A percentile compares a stretch with the other conserved stretches of the same genome.
These are phyloP conservation scores for Stegophylla sp. DNA, from an alignment of 2,888 invertebrate species.

Conservation along the genomic window DNA sequence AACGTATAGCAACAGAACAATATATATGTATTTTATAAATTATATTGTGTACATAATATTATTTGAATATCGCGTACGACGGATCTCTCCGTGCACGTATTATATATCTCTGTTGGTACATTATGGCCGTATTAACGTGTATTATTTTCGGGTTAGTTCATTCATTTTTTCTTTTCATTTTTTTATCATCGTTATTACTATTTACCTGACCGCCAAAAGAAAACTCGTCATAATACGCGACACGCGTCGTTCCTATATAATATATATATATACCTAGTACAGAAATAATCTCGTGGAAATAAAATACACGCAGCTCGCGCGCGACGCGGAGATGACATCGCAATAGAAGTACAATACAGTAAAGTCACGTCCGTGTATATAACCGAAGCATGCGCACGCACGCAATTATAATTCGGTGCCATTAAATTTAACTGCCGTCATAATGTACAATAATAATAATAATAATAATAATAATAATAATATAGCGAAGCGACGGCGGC, in stretches of 20 bases:
- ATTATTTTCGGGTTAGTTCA: no score
- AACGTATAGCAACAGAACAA: no score
- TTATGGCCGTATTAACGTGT: no score
- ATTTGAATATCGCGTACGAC: no score
- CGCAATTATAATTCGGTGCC: conserved; percentile 16
- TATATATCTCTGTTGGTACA: no score
- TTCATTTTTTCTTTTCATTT: no score
- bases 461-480: conserved; percentile 16
- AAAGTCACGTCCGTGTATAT: conserved; percentile 44
- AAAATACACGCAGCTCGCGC: neutral
- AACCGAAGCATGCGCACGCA: neutral
- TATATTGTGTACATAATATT: no score
- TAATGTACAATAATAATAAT: neutral
- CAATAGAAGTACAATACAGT: no score
- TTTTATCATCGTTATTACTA: no score
- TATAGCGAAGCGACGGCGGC: conserved; percentile 3
- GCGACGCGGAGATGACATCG: neutral
- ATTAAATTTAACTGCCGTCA: conserved; percentile 42
- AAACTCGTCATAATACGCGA: conserved; percentile 9
- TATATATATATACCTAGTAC: neutral
- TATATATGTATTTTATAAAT: no score
- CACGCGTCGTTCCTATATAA: neutral
- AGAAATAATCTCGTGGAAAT: neutral
- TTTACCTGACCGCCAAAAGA: neutral
- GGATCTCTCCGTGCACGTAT: no score